phyloP scores from a whole-genome alignment of 1,140 invertebrate species.

The Apolygus lucorum region DNA sequence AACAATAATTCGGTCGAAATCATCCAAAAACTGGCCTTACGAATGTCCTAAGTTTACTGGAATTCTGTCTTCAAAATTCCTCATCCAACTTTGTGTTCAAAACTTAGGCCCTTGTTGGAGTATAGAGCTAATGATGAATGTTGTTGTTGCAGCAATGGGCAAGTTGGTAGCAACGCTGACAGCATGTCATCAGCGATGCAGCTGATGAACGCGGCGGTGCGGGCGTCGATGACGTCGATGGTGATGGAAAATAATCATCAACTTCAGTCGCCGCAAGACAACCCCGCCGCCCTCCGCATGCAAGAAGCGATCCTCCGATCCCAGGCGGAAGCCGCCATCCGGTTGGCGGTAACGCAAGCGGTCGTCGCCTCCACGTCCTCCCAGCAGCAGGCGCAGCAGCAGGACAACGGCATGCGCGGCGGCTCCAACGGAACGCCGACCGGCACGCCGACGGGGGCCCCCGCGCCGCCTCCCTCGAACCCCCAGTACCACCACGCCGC shows the following conservation, averaged over 20 bases:
- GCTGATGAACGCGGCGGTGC: constrained; percentile 40
- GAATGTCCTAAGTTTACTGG: too few relatives aligned
- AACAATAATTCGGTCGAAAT: too few relatives aligned
- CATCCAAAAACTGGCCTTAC: too few relatives aligned
- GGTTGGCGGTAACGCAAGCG: constrained; percentile 60
- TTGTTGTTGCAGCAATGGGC: constrained; percentile 31
- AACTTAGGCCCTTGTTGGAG: too few relatives aligned
- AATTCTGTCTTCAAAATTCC: too few relatives aligned
- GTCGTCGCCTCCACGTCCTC: constrained; percentile 41
- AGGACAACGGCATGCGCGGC: constrained; percentile 41
- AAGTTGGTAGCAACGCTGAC: constrained; percentile 28
- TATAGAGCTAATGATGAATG: too few relatives aligned
- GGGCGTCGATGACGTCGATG: constrained; percentile 39
- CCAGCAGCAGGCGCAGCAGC: constrained; percentile 34
- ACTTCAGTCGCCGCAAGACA: constrained; percentile 34
- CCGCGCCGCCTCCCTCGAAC: constrained; percentile 1
- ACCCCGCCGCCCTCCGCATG: constrained; percentile 59
- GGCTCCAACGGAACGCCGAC: constrained; percentile 42
- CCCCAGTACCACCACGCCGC: constrained; percentile 18
- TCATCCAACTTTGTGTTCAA: too few relatives aligned
- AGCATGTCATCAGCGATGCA: constrained; percentile 35
- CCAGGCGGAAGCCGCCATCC: constrained; percentile 70
- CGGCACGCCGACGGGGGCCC: constrained; percentile 37
- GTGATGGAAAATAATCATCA: constrained; percentile 41
- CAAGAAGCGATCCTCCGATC: constrained; percentile 67